phyloP scores from a whole-genome alignment of 2,888 invertebrate genomes.

The Cantharis flavilabris region DNA sequence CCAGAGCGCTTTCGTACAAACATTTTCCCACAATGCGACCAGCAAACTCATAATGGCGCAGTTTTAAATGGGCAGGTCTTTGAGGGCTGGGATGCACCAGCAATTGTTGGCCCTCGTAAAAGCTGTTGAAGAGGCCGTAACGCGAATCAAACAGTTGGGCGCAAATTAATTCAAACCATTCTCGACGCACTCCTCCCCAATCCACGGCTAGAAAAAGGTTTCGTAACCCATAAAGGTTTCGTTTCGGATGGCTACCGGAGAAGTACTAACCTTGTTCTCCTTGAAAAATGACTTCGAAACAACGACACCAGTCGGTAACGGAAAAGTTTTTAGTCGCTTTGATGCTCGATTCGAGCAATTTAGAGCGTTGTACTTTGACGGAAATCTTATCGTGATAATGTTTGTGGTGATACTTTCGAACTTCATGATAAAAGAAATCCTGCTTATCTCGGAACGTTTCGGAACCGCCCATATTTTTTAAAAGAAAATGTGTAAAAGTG shows the following conservation, averaged over 20 bases:
- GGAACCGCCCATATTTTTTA: conserved; percentile 93
- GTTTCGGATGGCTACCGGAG: background rate
- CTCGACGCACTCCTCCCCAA: conserved; percentile 91
- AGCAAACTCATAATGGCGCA: conserved; percentile 91
- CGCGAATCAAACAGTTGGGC: conserved; percentile 84
- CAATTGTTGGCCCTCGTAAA: conserved; percentile 84
- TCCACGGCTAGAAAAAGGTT: conserved; percentile 74
- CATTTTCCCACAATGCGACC: conserved; percentile 95
- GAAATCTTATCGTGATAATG: conserved; percentile 85
- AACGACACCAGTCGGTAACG: conserved; percentile 92
- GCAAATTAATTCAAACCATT: conserved; percentile 94
- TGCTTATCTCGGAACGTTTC: conserved; percentile 86
- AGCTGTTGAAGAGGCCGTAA: conserved; percentile 81
- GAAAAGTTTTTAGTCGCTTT: conserved; percentile 85
- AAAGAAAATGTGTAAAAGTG: conserved; percentile 86
- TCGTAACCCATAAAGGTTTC: background rate
- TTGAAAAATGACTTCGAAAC: conserved; percentile 89
- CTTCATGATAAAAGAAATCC: conserved; percentile 71
- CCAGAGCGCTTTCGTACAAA: conserved; percentile 89
- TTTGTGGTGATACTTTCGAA: conserved; percentile 83
- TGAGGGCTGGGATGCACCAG: conserved; percentile 88
- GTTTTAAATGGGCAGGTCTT: conserved; percentile 75
- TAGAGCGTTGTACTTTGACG: conserved; percentile 80
- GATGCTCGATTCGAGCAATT: conserved; percentile 80
- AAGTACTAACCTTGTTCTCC: conserved; percentile 81